phyloP scores from a whole-genome alignment of 2,113 vertebrate genomes.

The Engystomops pustulosus region DNA sequence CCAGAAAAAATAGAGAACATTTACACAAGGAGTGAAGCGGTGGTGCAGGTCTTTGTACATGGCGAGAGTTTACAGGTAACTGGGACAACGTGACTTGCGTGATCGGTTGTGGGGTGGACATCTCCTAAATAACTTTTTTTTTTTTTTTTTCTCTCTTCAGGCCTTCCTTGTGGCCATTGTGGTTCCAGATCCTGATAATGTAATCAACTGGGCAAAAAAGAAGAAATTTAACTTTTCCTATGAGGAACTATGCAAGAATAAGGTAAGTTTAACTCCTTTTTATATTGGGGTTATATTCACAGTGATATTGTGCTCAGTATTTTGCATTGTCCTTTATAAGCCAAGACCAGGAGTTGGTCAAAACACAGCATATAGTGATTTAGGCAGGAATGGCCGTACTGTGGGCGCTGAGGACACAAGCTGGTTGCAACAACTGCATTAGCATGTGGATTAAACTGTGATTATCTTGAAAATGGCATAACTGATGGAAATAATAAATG shows the following conservation, averaged over 20 bases:
- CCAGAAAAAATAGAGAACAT: conserved; percentile 96
- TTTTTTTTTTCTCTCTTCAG: conserved; percentile 68
- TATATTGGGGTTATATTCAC: neutral
- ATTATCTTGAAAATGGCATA: too few relatives aligned
- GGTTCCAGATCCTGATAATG: conserved; percentile 86
- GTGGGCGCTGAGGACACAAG: too few relatives aligned
- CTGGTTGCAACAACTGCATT: too few relatives aligned
- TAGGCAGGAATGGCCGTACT: too few relatives aligned
- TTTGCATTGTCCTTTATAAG: too few relatives aligned
- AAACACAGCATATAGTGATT: too few relatives aligned
- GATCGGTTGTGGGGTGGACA: neutral
- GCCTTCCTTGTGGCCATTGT: conserved; percentile 89
- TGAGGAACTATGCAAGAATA: conserved; percentile 84
- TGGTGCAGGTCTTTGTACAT: conserved; percentile 93
- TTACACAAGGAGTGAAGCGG: conserved; percentile 83
- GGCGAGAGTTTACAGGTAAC: conserved; percentile 94
- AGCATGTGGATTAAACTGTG: too few relatives aligned
- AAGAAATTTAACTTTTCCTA: conserved; percentile 83
- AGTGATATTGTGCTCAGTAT: too few relatives aligned
- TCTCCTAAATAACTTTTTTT: neutral
- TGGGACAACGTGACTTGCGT: neutral
- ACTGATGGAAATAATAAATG: too few relatives aligned
- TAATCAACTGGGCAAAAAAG: conserved; percentile 84
- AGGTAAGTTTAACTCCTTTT: conserved; percentile 70
- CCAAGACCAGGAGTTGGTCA: too few relatives aligned